Evolutionary conservation across 2,113 vertebrate genomes (phyloP).

Genomic region (Sminthopsis crassicaudata): DNA sequence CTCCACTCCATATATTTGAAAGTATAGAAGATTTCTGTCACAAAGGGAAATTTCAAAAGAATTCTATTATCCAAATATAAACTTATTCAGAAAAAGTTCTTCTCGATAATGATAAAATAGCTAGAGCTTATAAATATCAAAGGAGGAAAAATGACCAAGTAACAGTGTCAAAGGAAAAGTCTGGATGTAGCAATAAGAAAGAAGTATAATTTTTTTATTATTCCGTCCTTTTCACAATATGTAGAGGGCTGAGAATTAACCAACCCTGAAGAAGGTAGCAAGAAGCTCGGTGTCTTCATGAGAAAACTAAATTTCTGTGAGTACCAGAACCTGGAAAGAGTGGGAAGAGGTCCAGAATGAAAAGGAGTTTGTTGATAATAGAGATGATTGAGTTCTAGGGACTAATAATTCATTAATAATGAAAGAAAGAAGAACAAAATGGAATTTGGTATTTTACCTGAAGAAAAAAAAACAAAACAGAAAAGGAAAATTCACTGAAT

Average conservation of each 20-base stretch:
- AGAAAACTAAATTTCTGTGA: not conserved
- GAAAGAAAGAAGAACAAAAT: slow-evolving; percentile 3
- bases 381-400: not conserved
- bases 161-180: not conserved
- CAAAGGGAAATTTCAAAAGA: not conserved
- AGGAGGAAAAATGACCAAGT: not conserved
- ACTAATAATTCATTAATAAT: not conserved
- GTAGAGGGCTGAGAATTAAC: not conserved
- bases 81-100: not conserved
- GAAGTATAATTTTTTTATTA: not conserved
- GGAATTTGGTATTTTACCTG: slow-evolving; percentile 5
- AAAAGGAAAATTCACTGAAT: not conserved
- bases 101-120: not conserved
- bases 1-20: not conserved
- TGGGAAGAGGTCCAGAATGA: not conserved
- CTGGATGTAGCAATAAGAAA: not conserved
- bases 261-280: not conserved
- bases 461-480: not conserved
- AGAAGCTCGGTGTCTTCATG: not conserved
- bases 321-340: not conserved
- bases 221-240: not conserved
- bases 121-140: not conserved
- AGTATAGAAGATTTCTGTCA: not conserved
- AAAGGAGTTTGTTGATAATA: not conserved
- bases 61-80: not conserved